A percentile compares a stretch with the other conserved stretches of the same genome.
Evolutionary conservation across 2,113 vertebrate species (phyloP).

Genomic region (Ahaetulla prasina): DNA sequence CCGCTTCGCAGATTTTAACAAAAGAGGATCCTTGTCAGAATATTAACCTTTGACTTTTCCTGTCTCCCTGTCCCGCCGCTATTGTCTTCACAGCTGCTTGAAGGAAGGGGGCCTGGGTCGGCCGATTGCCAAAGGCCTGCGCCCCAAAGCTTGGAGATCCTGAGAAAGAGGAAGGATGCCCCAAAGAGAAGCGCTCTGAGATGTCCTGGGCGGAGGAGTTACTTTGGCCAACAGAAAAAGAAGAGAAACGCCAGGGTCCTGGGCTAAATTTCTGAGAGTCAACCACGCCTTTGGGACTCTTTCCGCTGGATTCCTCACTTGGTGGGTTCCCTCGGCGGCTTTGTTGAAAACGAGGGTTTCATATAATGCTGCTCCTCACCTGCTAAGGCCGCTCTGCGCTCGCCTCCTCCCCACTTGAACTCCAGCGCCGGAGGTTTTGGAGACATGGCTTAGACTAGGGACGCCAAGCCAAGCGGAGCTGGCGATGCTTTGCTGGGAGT

Average conservation of each 20-base stretch:
- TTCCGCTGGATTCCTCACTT: slow-evolving; percentile 48
- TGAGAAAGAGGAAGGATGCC: slow-evolving; percentile 19
- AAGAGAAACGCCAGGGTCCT: slow-evolving; percentile 42
- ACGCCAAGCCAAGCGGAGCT: neutral
- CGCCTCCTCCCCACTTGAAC: slow-evolving; percentile 13
- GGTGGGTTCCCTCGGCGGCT: neutral
- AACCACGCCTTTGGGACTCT: slow-evolving; percentile 23
- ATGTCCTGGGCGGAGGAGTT: slow-evolving; percentile 51
- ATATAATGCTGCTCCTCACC: neutral
- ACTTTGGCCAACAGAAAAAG: slow-evolving; percentile 32
- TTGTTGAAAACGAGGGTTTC: neutral
- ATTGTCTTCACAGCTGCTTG: slow-evolving; percentile 65
- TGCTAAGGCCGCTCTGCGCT: neutral
- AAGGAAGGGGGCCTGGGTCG: slow-evolving; percentile 18
- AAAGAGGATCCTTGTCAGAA: neutral
- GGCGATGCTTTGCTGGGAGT: neutral
- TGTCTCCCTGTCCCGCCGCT: slow-evolving; percentile 49
- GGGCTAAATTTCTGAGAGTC: slow-evolving; percentile 24
- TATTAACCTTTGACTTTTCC: neutral
- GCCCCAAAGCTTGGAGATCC: slow-evolving; percentile 5
- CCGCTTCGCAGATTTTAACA: neutral
- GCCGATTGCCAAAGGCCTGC: neutral
- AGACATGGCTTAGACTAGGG: slow-evolving; percentile 32
- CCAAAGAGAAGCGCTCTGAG: slow-evolving; percentile 52
- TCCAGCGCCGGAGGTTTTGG: slow-evolving; percentile 25